Conservation (phyloP, 37 sponge, comb jelly and placozoan genomes). For the Spongilla lacustris region DNA sequence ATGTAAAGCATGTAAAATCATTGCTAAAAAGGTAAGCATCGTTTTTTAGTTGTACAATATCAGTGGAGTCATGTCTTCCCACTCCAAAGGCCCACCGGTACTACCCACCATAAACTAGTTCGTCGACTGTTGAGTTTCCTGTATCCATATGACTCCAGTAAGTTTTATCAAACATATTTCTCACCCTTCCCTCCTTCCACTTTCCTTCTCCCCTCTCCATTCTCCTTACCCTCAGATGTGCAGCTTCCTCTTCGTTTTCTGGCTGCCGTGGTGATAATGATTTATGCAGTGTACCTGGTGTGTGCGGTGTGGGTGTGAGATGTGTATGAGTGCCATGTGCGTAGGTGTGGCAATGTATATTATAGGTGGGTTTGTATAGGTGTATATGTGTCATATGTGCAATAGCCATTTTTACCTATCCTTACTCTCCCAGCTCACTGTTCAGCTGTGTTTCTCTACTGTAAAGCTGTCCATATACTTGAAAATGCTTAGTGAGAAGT, state of each 20-base stretch:
- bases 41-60: background rate
- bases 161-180: background rate
- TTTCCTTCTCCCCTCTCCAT: too few relatives aligned
- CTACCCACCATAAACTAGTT: background rate
- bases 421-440: background rate
- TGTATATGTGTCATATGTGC: background rate
- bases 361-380: background rate
- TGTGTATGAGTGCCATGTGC: background rate
- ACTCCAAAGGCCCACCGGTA: background rate
- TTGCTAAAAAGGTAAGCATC: background rate
- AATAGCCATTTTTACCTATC: too few relatives aligned
- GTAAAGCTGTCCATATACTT: background rate
- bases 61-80: background rate
- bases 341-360: background rate
- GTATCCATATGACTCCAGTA: background rate
- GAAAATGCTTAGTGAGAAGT: background rate
- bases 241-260: constrained; percentile 18
- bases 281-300: constrained; percentile 4
- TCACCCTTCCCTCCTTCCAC: background rate
- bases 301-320: background rate
- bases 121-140: background rate
- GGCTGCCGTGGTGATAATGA: constrained; percentile 8
- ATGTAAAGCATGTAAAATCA: background rate
- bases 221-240: background rate
- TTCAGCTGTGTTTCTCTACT: background rate